Percentiles rank a stretch among this genome's conserved stretches.
Conservation (phyloP, 1,140 invertebrate species). For the Metopolophium dirhodum region DNA sequence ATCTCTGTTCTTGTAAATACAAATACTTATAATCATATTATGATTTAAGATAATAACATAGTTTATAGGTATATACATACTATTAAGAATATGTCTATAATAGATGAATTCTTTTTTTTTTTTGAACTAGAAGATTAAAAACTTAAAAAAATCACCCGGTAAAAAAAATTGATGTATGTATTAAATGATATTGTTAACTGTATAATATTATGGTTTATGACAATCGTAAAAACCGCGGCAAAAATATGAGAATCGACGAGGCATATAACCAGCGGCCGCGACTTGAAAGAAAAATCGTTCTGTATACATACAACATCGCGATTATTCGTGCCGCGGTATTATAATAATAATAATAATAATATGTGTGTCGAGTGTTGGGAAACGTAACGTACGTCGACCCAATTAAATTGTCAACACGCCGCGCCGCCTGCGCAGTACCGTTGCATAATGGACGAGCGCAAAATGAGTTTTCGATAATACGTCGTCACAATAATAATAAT, state of each 20-base stretch:
- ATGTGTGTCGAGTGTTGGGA: not conserved
- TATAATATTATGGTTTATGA: no score
- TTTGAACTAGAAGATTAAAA: not conserved
- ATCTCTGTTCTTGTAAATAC: no score
- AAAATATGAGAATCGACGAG: not conserved
- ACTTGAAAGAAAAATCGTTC: not conserved
- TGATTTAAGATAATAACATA: no score
- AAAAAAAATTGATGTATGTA: not conserved
- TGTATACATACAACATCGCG: not conserved
- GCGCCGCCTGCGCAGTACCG: not conserved
- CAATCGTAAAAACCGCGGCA: not conserved
- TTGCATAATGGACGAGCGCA: slow-evolving; percentile 19
- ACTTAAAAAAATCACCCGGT: no score
- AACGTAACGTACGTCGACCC: not conserved
- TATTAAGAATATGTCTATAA: not conserved
- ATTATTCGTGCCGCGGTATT: not conserved
- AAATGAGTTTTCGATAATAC: slow-evolving; percentile 27
- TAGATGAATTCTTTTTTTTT: not conserved
- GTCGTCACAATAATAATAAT: not conserved
- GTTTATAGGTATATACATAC: not conserved
- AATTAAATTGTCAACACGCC: not conserved
- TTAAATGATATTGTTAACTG: not conserved
- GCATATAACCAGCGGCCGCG: not conserved
- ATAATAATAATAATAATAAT: not conserved
- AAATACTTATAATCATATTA: no score